Percentiles rank a stretch among this genome's conserved stretches.
Conservation (phyloP, 1,140 invertebrate species). For the Pygmarrhopalites habei region DNA sequence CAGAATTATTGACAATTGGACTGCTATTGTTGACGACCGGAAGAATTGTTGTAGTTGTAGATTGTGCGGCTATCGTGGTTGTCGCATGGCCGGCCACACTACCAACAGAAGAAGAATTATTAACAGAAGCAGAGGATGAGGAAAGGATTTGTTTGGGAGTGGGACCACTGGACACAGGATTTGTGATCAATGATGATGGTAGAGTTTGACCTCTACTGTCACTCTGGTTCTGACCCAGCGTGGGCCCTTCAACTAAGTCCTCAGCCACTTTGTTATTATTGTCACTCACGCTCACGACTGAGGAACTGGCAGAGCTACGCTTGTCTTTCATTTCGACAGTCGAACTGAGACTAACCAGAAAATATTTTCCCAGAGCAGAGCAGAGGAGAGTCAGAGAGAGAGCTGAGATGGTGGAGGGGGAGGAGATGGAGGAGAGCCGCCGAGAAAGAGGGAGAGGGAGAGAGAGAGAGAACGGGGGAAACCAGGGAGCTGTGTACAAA, state of each 20-base stretch:
- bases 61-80: slow-evolving; percentile 2
- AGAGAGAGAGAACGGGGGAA: not conserved
- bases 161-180: no score
- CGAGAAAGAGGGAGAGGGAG: no score
- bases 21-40: not conserved
- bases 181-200: not conserved
- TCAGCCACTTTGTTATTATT: slow-evolving; percentile 14
- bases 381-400: not conserved
- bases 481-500: no score
- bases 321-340: slow-evolving; percentile 27
- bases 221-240: slow-evolving; percentile 21
- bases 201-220: slow-evolving; percentile 15
- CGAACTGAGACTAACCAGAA: slow-evolving; percentile 5
- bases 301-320: slow-evolving; percentile 16
- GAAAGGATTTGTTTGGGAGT: not conserved
- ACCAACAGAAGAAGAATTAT: no score
- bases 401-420: not conserved
- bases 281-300: slow-evolving; percentile 6
- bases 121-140: not conserved
- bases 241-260: slow-evolving; percentile 1
- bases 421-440: no score
- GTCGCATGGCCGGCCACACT: not conserved
- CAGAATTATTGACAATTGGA: no score
- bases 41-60: not conserved
- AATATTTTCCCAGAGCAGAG: slow-evolving; percentile 3